phyloP scores from a whole-genome alignment of 2,888 invertebrate genomes.

The Callosobruchus maculatus region DNA sequence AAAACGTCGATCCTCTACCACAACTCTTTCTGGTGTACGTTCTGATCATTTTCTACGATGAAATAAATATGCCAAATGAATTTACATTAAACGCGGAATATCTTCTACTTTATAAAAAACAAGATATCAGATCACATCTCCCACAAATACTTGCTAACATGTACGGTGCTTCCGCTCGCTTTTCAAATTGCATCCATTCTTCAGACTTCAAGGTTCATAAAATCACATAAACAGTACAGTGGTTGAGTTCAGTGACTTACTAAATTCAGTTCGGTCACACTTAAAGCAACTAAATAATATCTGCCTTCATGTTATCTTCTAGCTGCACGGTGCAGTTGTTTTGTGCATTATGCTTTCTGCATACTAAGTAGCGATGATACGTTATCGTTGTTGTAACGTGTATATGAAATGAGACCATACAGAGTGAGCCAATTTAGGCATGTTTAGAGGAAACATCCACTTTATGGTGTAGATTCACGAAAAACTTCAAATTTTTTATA shows the following conservation, averaged over 20 bases:
- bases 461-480: too few relatives aligned
- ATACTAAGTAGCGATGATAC: not conserved
- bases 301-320: not conserved
- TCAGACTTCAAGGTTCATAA: not conserved
- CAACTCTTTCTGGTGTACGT: too few relatives aligned
- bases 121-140: not conserved
- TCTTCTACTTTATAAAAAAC: not conserved
- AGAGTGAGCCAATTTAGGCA: not conserved
- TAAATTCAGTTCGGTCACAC: not conserved
- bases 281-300: not conserved
- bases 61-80: too few relatives aligned
- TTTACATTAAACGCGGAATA: too few relatives aligned
- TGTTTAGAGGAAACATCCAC: too few relatives aligned
- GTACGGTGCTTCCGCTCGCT: not conserved
- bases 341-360: not conserved
- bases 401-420: not conserved
- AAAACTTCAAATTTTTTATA: too few relatives aligned
- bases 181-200: not conserved
- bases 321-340: not conserved
- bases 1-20: too few relatives aligned
- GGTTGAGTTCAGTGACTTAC: not conserved
- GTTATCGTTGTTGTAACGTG: not conserved
- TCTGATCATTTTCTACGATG: too few relatives aligned
- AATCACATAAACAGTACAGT: not conserved
- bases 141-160: not conserved